Evolutionary conservation across 2,113 vertebrate species (phyloP), one percentile per base, ranked within the genome.

Genomic region (Hippolais icterina): DNA sequence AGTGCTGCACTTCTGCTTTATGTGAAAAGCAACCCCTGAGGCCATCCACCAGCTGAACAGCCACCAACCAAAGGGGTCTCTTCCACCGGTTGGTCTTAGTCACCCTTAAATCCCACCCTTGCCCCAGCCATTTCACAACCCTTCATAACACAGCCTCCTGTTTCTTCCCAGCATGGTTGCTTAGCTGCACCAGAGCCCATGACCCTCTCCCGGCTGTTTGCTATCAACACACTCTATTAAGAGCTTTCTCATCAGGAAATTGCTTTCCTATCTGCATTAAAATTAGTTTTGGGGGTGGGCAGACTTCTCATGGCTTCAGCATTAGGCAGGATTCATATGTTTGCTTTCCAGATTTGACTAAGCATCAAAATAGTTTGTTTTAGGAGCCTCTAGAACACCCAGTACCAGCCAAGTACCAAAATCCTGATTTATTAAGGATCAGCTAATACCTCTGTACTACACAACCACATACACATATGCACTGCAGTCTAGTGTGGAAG

Each of bases 331-430:
- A 89, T 85, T 91, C 66, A 21, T 81, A 61, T 76, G 74, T 91
- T 94, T 91, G 85, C 70, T 85, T 69, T 91, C 78, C n/a, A 87
- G 41, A 91, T 90, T 95, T 87, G 83, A 85, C 42, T 72, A 29
- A 76, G 37, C n/a, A 85, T 41, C 90, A 85, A 53, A 93, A 72
- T 1, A 71, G 52, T 71, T 95, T 85, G 78, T 5, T 94, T 94
- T 61, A 86, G 50, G 42, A 90, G 53, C 49, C 53, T 83, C 71
- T 72, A 61, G 49, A 86, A 63, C 59, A 76, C 11, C 23, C 33
- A 65, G 39, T 28, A 72, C 29, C 75, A 60, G 53, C 66, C 46
- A 15, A 57, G n/a, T 61, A 90, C 41, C 50, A 69, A 94, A 87
- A 83, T 46, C 22, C 53, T 35, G 21, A 76, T 94, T 83, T 90